Evolutionary conservation across 1,140 invertebrate genomes (phyloP), one percentile per base, ranked within the genome.

Genomic region (Drosophila pallidifrons): DNA sequence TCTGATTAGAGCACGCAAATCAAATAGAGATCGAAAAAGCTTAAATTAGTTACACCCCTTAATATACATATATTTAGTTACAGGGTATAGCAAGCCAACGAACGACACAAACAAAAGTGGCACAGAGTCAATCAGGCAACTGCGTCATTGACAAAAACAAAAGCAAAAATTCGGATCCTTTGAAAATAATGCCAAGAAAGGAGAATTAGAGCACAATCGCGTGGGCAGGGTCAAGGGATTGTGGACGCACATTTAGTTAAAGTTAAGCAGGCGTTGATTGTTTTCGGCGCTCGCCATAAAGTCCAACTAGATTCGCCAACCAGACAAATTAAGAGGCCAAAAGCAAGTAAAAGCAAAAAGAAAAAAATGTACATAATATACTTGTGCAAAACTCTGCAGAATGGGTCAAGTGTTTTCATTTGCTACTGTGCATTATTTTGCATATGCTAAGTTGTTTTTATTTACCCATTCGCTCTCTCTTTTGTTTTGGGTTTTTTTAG

Each of bases 281-380:
- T 59, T 70, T 79, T 64, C 43, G 45, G 47, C 63, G 30, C 59
- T 68, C 41, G 25, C 65, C 64, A 66, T 67, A 85, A 78, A 70
- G 65, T 77, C 51, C 54, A 51, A 76, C 65, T 70, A 68, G 28
- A 52, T 57, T 59, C 41, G 63, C 41, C 15, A 32, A 13, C 52
- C 70, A 85, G 82, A 86, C 70, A 81, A 78, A 81, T 86, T 86
- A 78, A 69, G 51, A 63, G 54, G 16, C 46, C 45, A 43, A 71
- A 75, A 70, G 28, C 30, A 52, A 64, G 28, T 28, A 7, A 38
- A 49, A 38, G 52, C 52, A 35, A 51, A n/a, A 51, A 38, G 11
- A 11, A 51, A 35, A 35, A 16, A 32, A 28, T 45, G n/a, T 43
- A 43, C 41, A 43, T 60, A 25, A 20, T 58, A 13, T 60, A 46